Evolutionary conservation across 2,113 vertebrate genomes (phyloP).

Genomic region (Polypterus bichir): DNA sequence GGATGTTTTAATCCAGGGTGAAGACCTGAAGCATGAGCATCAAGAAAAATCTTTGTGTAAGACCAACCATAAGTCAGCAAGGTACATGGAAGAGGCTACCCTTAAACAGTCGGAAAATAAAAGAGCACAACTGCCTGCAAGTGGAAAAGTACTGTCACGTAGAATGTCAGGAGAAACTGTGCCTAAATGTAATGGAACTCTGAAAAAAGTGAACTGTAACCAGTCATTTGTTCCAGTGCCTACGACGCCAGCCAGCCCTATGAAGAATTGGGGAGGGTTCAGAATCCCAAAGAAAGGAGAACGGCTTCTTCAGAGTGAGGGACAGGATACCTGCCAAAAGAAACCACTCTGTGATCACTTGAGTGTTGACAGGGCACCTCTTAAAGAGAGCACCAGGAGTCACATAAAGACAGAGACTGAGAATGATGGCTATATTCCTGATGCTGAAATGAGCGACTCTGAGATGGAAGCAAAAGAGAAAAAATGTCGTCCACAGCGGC

Average conservation of each 20-base stretch:
- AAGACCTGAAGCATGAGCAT: slow-evolving; percentile 37
- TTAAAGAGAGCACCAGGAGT: slow-evolving; percentile 49
- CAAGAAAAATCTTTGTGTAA: slow-evolving; percentile 49
- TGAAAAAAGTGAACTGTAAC: slow-evolving; percentile 41
- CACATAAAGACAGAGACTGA: slow-evolving; percentile 53
- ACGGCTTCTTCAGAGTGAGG: slow-evolving; percentile 41
- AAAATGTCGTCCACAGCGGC: slow-evolving; percentile 65
- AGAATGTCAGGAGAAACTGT: slow-evolving; percentile 29
- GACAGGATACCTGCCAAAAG: slow-evolving; percentile 15
- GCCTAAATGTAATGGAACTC: slow-evolving; percentile 55
- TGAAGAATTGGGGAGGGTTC: slow-evolving; percentile 87
- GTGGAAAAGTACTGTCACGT: slow-evolving; percentile 14
- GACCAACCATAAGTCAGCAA: slow-evolving; percentile 50
- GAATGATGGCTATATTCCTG: slow-evolving; percentile 54
- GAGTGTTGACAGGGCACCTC: slow-evolving; percentile 32
- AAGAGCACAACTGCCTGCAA: slow-evolving; percentile 28
- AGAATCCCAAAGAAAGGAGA: slow-evolving; percentile 85
- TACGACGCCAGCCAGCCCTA: slow-evolving; percentile 49
- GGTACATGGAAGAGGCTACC: slow-evolving; percentile 36
- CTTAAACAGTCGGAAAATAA: slow-evolving; percentile 44
- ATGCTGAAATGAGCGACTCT: slow-evolving; percentile 54
- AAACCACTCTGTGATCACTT: slow-evolving; percentile 37
- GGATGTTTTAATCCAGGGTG: slow-evolving; percentile 41
- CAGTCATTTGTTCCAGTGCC: slow-evolving; percentile 49
- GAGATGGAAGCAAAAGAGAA: slow-evolving; percentile 64